Conservation (phyloP, 2,113 vertebrate genomes). For the Galemys pyrenaicus region DNA sequence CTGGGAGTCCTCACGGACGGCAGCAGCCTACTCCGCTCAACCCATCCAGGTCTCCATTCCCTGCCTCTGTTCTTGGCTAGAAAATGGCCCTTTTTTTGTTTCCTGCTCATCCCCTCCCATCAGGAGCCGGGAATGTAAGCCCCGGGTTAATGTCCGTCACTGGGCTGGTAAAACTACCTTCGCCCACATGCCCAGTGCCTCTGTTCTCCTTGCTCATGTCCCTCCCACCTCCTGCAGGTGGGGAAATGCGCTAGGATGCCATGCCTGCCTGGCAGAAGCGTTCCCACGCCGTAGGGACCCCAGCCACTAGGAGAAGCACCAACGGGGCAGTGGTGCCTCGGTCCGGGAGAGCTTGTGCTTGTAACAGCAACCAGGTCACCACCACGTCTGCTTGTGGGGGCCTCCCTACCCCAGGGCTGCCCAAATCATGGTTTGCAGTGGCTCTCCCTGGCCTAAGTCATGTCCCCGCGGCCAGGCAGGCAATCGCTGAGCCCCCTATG, state of each 20-base stretch:
- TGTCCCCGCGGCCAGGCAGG: not conserved
- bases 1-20: not conserved
- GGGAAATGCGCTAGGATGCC: not conserved
- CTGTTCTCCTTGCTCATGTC: not conserved
- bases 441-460: not conserved
- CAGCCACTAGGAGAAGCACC: not conserved
- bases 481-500: not conserved
- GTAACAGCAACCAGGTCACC: not conserved
- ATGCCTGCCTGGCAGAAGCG: accelerated
- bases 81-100: not conserved
- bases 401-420: not conserved
- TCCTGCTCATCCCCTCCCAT: not conserved
- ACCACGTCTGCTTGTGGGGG: not conserved
- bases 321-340: not conserved
- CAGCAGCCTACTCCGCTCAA: not conserved
- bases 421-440: not conserved
- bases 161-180: not conserved
- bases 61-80: not conserved
- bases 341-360: not conserved
- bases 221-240: not conserved
- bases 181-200: accelerated
- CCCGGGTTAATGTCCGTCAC: accelerated
- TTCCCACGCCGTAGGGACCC: not conserved
- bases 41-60: not conserved
- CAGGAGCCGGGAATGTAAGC: not conserved